Evolutionary conservation across 2,797 vertebrate species (phyloP), one percentile per base, ranked within the genome.

Genomic region (Salmo trutta): DNA sequence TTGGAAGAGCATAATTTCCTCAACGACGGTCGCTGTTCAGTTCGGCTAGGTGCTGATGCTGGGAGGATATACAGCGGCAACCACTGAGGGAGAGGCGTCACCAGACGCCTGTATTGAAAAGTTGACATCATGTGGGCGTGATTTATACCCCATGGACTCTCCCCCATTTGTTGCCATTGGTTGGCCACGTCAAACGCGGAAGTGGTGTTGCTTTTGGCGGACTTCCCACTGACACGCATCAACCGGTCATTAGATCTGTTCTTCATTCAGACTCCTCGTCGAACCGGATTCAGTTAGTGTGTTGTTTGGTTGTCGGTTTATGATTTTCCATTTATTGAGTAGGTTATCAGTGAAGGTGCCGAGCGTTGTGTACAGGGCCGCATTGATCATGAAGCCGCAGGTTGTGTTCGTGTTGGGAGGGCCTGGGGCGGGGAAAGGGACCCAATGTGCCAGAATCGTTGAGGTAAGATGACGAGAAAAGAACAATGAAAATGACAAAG

Each of bases 381-480:
- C 84, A 62, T 82, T 85, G 90, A 92, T 89, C 85, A 98, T 97
- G 97, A 98, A 96, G 92, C 98, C 98, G 75, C 92, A 96, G 87
- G 97, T 99, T 53, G 95, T 99, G 79, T 99, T 99, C 88, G 98
- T 99, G 80, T 93, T 99, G 82, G 97, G 98, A 81, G 98, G 97
- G 83, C 97, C 98, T 19, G 97, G 98, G 27, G 97, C 98, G 75
- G 97, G 98, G 80, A 99, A 98, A 90, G 98, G 98, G 81, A 99
- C 98, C 59, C 98, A 99, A 88, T 99, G 97, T 87, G 91, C 94
- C 88, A 96, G 88, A 80, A 99, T 99, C 73, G 96, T 98, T 81
- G 94, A 97, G 98, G 98, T 98, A 95, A 82, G 54, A 79, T 69
- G 85, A 79, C 70, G 52, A 41, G 41, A 10, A 51, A 51, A n/a